Evolutionary conservation across 2,888 invertebrate genomes (phyloP).

Genomic region (Hermodice carunculata): DNA sequence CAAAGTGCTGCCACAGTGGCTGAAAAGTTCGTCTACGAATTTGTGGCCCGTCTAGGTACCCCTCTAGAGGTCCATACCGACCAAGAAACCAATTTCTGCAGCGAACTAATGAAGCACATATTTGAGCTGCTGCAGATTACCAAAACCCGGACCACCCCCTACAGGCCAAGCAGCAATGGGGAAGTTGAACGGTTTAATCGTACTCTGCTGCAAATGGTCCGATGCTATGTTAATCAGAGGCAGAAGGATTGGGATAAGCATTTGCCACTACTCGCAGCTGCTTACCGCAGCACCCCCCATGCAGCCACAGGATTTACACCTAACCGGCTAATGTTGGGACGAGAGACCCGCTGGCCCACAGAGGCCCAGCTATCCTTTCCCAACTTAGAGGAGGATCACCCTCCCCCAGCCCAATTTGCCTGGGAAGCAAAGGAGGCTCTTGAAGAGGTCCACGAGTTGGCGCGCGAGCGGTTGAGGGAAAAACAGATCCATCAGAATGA

Average conservation of each 20-base stretch:
- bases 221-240: too few species aligned
- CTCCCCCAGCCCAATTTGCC: too few species aligned
- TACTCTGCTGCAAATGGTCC: too few species aligned
- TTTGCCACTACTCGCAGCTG: slow-evolving; percentile 41
- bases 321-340: slow-evolving; percentile 27
- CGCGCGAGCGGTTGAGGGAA: too few species aligned
- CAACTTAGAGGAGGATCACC: too few species aligned
- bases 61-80: slow-evolving; percentile 4
- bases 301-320: slow-evolving; percentile 39
- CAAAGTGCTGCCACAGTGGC: slow-evolving; percentile 7
- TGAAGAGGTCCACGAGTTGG: too few species aligned
- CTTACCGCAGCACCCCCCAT: slow-evolving; percentile 41
- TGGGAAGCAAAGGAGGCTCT: too few species aligned
- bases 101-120: not conserved
- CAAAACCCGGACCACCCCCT: not conserved
- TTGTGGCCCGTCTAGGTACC: not conserved
- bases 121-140: not conserved
- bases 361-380: too few species aligned
- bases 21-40: not conserved
- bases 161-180: not conserved
- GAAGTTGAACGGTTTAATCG: too few species aligned
- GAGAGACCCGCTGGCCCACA: slow-evolving; percentile 36
- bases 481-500: too few species aligned
- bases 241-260: slow-evolving; percentile 50
- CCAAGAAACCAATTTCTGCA: not conserved